These are phyloP conservation scores for Hermetia illucens DNA, from an alignment of 1,140 invertebrate species.

Conservation along the genomic window DNA sequence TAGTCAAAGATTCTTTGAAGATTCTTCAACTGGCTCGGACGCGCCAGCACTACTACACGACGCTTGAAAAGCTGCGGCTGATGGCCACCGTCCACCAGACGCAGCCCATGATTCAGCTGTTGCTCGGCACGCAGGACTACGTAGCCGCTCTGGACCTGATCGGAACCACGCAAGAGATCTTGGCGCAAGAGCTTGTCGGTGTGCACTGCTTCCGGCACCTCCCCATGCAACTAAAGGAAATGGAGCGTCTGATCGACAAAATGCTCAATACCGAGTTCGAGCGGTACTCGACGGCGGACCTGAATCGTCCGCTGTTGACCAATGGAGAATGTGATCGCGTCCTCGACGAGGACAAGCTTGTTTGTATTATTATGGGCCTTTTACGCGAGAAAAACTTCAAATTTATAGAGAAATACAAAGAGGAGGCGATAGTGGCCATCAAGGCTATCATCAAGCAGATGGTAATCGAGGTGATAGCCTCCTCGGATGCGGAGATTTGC, in stretches of 20 bases:
- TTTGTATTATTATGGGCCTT: conserved; percentile 79
- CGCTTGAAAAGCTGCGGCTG: conserved; percentile 67
- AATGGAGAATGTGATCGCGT: conserved; percentile 47
- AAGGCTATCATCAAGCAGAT: conserved; percentile 81
- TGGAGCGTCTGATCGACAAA: conserved; percentile 91
- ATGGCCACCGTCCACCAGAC: conserved; percentile 96
- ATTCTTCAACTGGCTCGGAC: conserved; percentile 53
- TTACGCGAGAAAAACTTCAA: conserved; percentile 70
- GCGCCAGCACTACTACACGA: conserved; percentile 43
- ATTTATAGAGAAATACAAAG: conserved; percentile 78
- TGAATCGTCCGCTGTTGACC: conserved; percentile 64
- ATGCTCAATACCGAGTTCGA: conserved; percentile 94
- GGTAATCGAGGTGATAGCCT: conserved; percentile 60
- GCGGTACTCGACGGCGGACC: conserved; percentile 76
- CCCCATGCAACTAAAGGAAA: conserved; percentile 89
- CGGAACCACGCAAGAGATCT: conserved; percentile 84
- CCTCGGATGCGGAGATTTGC: conserved; percentile 45
- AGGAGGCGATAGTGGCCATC: conserved; percentile 78
- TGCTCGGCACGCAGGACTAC: conserved; percentile 92
- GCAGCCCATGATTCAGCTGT: conserved; percentile 88
- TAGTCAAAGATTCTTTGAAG: conserved; percentile 67
- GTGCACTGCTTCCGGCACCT: conserved; percentile 91
- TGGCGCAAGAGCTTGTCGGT: conserved; percentile 75
- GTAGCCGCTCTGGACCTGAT: conserved; percentile 95
- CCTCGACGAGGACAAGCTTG: conserved; percentile 69